phyloP scores from a whole-genome alignment of 2,888 invertebrate genomes.

The Chrysolina haemoptera region DNA sequence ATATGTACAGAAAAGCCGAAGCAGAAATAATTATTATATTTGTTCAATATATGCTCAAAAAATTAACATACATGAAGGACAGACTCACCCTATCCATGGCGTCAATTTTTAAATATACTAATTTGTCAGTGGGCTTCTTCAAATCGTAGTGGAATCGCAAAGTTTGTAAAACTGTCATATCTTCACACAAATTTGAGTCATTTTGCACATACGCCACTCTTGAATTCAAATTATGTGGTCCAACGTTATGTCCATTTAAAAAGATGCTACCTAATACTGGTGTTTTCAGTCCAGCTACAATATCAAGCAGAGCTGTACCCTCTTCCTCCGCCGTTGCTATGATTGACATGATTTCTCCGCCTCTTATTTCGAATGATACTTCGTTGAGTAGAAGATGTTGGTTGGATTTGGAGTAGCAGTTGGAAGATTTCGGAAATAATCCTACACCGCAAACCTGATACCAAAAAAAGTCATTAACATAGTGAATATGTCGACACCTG shows the following conservation, averaged over 20 bases:
- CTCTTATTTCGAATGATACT: constrained; percentile 89
- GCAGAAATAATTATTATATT: too few relatives aligned
- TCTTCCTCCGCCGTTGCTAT: constrained; percentile 92
- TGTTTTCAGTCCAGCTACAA: constrained; percentile 82
- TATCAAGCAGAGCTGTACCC: constrained; percentile 88
- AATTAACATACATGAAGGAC: neutral
- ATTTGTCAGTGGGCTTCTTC: constrained; percentile 76
- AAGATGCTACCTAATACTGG: constrained; percentile 82
- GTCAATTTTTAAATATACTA: constrained; percentile 79
- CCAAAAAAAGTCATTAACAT: neutral
- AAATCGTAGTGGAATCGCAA: constrained; percentile 87
- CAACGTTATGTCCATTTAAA: constrained; percentile 89
- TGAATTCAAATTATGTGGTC: constrained; percentile 78
- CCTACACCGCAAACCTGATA: constrained; percentile 59
- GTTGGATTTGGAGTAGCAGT: constrained; percentile 57
- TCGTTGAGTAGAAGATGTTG: constrained; percentile 72
- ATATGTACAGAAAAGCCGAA: too few relatives aligned
- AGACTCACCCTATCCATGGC: constrained; percentile 80
- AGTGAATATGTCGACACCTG: too few relatives aligned
- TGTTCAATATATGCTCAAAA: too few relatives aligned
- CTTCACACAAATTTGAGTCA: constrained; percentile 84
- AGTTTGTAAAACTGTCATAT: constrained; percentile 92
- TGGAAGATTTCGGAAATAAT: constrained; percentile 56
- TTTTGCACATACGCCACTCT: constrained; percentile 84
- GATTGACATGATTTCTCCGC: constrained; percentile 91